phyloP scores from a whole-genome alignment of 2,888 invertebrate species.

The Andrena marginata region DNA sequence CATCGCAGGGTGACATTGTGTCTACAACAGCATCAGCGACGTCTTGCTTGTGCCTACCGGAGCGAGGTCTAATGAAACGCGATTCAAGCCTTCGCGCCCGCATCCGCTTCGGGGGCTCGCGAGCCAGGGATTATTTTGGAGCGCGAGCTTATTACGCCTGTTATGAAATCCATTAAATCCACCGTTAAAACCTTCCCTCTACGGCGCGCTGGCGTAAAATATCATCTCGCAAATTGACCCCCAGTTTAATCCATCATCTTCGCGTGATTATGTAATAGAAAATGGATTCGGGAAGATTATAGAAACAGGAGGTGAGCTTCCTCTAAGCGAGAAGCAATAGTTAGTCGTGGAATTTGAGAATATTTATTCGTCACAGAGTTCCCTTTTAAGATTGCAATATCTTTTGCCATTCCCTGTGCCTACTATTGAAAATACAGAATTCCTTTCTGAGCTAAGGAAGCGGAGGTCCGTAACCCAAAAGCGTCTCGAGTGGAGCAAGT shows the following conservation, averaged over 20 bases:
- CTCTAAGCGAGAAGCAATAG: background rate
- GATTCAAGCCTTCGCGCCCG: background rate
- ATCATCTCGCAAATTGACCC: background rate
- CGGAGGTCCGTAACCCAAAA: background rate
- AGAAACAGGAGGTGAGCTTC: constrained; percentile 1
- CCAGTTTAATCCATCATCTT: constrained; percentile 9
- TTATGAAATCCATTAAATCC: background rate
- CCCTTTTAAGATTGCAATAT: constrained; percentile 20
- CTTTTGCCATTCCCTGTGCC: constrained; percentile 33
- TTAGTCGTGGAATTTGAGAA: constrained; percentile 21
- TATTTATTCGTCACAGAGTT: constrained; percentile 22
- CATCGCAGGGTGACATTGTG: constrained; percentile 2
- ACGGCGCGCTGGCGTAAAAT: background rate
- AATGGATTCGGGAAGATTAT: background rate
- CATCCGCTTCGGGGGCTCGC: background rate
- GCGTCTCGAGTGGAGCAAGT: constrained; percentile 1
- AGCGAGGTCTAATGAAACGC: constrained; percentile 10
- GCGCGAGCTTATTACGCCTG: background rate
- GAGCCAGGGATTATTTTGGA: constrained; percentile 4
- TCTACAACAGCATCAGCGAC: background rate
- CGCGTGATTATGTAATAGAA: background rate
- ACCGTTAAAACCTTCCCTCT: background rate
- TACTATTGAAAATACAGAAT: no score
- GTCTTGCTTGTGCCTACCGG: background rate
- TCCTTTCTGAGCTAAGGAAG: no score